Evolutionary conservation across 2,113 vertebrate genomes (phyloP), one percentile per base, ranked within the genome.

Genomic region (Sorex araneus): DNA sequence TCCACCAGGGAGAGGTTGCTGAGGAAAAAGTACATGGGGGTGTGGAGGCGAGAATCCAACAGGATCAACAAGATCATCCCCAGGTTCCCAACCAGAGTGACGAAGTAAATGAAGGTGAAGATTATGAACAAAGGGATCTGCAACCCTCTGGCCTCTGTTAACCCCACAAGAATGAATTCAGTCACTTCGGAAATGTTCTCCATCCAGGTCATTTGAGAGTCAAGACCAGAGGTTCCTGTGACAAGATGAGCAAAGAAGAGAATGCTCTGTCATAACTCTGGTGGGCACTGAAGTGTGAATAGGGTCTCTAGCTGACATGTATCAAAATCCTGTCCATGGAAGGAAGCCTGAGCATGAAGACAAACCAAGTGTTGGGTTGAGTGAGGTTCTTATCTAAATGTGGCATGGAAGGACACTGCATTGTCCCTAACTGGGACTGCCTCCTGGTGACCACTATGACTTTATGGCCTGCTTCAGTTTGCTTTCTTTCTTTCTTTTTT

Each of bases 21-120:
- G 47, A 96, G 94, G 80, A 96, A 88, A 27, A 93, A 92, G 79
- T 83, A 94, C 94, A 94, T 92, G 79, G 94, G 94, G 1, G 40
- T 90, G 83, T 90, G 93, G 57, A 96, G 93, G 8, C 2, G 25
- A 21, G 79, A 70, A 70, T 94, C 94, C 80, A 85, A 0, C 40
- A 95, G 64, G 32, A 92, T 94, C 93, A 94, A 34, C 27, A 45
- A 0, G 2, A 92, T 74, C 66, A 94, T 90, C 13, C 92, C 93
- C 0, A 95, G 34, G 66, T 94, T 92, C 2, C 94, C 95, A 67
- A 45, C 8, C 80, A 95, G 70, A 54, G 90, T 87, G 28, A 60
- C 15, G 30, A 92, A 32, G 57, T 91, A 91, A 32, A 92, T 60
- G 64, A 92, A 11, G 43, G 80, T 75, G 40, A 95, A 94, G 66